Percentiles rank a stretch among this genome's conserved stretches.
Conservation (phyloP, 2,888 invertebrate genomes). For the Macrophya alboannulata region DNA sequence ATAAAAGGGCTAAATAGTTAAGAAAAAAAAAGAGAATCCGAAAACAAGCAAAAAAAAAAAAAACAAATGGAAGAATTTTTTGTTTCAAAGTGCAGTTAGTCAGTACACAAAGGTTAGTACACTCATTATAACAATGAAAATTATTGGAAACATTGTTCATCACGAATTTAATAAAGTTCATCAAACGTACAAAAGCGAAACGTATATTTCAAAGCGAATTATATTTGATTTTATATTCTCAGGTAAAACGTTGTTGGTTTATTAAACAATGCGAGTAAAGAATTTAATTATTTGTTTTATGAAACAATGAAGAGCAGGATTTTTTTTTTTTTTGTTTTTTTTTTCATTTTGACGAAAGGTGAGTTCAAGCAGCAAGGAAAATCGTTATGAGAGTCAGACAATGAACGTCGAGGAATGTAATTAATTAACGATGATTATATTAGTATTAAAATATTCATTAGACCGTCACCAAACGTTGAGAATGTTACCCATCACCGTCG, state of each 20-base stretch:
- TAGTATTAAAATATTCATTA: conserved; percentile 47
- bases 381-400: not conserved
- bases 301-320: not conserved
- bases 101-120: no score
- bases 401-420: not conserved
- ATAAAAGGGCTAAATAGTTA: conserved; percentile 89
- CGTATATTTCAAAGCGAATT: not conserved
- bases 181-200: no score
- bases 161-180: no score
- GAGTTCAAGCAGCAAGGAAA: not conserved
- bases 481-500: conserved; percentile 30
- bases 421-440: conserved; percentile 57
- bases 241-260: not conserved
- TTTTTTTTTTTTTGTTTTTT: not conserved
- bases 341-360: not conserved
- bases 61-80: no score
- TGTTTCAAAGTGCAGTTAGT: not conserved
- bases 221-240: not conserved
- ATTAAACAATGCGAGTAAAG: not conserved
- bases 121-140: no score
- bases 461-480: conserved; percentile 53
- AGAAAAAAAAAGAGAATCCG: no score
- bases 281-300: not conserved
- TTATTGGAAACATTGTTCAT: no score
- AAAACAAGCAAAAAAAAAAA: no score